These are phyloP conservation scores for Menidia menidia DNA, from an alignment of 2,797 vertebrate genomes.

Conservation along the genomic window DNA sequence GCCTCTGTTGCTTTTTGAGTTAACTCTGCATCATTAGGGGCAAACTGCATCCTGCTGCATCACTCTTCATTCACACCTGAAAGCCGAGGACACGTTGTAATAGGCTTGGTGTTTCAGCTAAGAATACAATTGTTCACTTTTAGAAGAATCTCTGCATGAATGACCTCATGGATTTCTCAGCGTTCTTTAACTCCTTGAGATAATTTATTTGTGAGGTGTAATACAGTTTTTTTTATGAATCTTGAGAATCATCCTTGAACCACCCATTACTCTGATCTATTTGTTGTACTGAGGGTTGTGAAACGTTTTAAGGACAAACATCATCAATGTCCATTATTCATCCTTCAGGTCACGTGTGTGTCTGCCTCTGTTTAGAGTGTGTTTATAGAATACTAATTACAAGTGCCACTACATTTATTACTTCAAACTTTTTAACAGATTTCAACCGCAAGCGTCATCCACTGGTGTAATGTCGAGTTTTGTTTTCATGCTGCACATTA, in stretches of 20 bases:
- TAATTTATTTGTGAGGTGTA: background rate
- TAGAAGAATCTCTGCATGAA: conserved; percentile 13
- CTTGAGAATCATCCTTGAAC: background rate
- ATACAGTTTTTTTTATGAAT: background rate
- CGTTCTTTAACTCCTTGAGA: background rate
- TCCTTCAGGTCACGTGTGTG: background rate
- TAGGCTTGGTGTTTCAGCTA: conserved; percentile 2
- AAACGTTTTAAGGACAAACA: too few relatives aligned
- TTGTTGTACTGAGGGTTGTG: conserved; percentile 25
- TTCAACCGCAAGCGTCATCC: too few relatives aligned
- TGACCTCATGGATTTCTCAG: conserved; percentile 14
- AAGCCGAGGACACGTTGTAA: conserved; percentile 6
- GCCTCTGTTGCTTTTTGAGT: conserved; percentile 7
- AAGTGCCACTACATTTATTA: too few relatives aligned
- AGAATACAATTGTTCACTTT: conserved; percentile 14
- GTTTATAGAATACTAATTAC: too few relatives aligned
- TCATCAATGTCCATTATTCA: too few relatives aligned
- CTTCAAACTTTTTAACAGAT: too few relatives aligned
- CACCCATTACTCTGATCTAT: conserved; percentile 12
- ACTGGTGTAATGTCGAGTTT: too few relatives aligned
- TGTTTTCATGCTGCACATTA: too few relatives aligned
- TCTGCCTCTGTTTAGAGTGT: too few relatives aligned
- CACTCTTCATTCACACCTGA: conserved; percentile 12
- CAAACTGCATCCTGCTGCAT: background rate
- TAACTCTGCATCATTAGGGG: conserved; percentile 23